Evolutionary conservation across 1,140 invertebrate genomes (phyloP), one percentile per base, ranked within the genome.

Genomic region (Parapsyche elsis): DNA sequence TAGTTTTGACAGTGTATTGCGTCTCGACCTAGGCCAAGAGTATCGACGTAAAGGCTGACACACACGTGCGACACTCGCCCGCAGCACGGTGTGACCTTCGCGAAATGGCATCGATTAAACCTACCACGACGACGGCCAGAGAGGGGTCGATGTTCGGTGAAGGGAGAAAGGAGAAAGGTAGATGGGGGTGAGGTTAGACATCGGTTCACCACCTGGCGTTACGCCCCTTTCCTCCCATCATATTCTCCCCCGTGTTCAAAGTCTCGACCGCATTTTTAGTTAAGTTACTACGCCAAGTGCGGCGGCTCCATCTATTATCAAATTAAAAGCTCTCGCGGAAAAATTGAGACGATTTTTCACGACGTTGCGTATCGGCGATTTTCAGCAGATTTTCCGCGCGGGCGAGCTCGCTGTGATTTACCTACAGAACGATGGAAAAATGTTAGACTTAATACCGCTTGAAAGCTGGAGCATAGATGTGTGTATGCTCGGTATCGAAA

Each of bases 321-420:
- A 77, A 77, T 77, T 77, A 77, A 57, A 77, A 23, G 21, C 14
- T 19, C 21, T 9, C 38, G 23, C 12, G 26, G 57, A 59, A 77
- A 76, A 75, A 77, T 64, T 64, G 12, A 26, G 9, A 45, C 24
- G 26, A 77, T 77, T 64, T 77, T 77, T 77, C 59, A 77, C 9
- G 46, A 73, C 9, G 9, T 1, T 0, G 23, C 67, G 24, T 71
- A n/a, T 44, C 67, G 67, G 10, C 10, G 67, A 30, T 38, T 61
- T 21, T 61, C 57, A 1, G 57, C 14, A 9, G 57, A 9, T 9
- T 16, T 7, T 61, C n/a, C n/a, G 57, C 30, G 1, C 30, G 30
- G 30, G 7, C 30, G n/a, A n/a, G n/a, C n/a, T n/a, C n/a, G n/a
- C n/a, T n/a, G n/a, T n/a, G n/a, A n/a, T n/a, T n/a, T n/a, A n/a